Evolutionary conservation across 2,113 vertebrate species (phyloP), one percentile per base, ranked within the genome.

Genomic region (Sarotherodon lohbergeri): DNA sequence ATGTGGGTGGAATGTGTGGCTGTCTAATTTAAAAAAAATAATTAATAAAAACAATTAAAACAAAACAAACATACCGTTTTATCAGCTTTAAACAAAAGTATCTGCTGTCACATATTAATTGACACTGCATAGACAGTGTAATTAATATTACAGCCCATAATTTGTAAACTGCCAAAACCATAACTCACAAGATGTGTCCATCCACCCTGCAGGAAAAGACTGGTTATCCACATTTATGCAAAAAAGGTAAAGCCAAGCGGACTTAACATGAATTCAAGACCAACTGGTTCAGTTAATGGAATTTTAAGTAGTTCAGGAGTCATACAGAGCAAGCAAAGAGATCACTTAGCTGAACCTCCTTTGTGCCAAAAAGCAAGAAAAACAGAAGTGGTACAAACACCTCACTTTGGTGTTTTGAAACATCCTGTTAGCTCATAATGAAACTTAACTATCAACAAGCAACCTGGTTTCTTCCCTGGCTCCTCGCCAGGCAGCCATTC

Each of bases 401-500:
- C n/a, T 50, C 48, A 32, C 63, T 82, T 27, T n/a, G 29, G 43
- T 27, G 27, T 95, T 95, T 81, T 87, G 93, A 95, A 95, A 94
- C 90, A 92, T 95, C 94, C 93, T 93, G 87, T 94, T 90, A 41
- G 10, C 43, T 90, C 89, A 92, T 57, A 89, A 52, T 83, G 86
- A 93, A 94, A 93, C 89, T 46, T 1, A 86, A 86, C 41, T 54
- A 61, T 27, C 27, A 34, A 78, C 80, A 55, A 17, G 36, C 82
- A 32, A 68, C 55, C 50, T 9, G n/a, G 17, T 36, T 10, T 86
- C 9, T 19, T 14, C 27, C 39, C 52, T 81, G 85, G 84, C 71
- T 86, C 46, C 29, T 8, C 8, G 46, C 84, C 82, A 89, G 36
- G 22, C 41, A 87, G 82, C 41, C 66, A 55, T 63, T 91, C 41